Base-by-base conservation (phyloP, 2,888 invertebrate genomes). In the Pristionchus entomophagus region DNA sequence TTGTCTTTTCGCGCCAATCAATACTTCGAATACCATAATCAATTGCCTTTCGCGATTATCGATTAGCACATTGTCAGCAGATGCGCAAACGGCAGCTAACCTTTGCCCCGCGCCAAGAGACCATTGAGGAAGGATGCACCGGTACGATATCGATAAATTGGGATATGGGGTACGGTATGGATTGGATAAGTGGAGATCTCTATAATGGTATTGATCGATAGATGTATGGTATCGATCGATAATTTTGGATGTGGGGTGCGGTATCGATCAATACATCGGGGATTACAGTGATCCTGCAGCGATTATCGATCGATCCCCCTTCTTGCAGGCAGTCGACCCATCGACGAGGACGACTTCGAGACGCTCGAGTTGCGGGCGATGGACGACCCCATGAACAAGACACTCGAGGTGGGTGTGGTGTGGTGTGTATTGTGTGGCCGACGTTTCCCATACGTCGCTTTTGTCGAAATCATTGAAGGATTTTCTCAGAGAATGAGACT, bases 311-410 rank as follows among this genome's bases (percentile, higher is more conserved):
- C 19, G 45, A 78, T 49, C 10, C 0, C n/a, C n/a, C 38, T 62
- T 8, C 4, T 69, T 38, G 10, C 51, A 80, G 78, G 78, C n/a
- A 35, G 78, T 32, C 49, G 35, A 22, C 29, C 51, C 5, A 80
- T 80, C 51, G 78, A 80, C 32, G 12, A 32, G 78, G 78, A 80
- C 19, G 78, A 80, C 14, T 80, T 51, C 29, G 78, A 80, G 78
- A n/a, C 51, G 78, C n/a, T 73, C 12, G 73, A 73, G 73, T 41
- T 73, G 73, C 38, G 73, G 1, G 73, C 5, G 38, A 26, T 73
- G 73, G 73, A 73, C 73, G 73, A 73, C 26, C 73, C 73, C n/a
- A 73, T 73, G 45, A 73, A 73, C n/a, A 73, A 73, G 73, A 73
- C 73, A 8, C 73, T 73, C 73, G 73, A 73, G 41, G 73, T 73